Percentiles rank a stretch among this genome's conserved stretches.
Evolutionary conservation across 2,113 vertebrate genomes (phyloP).

Genomic region (Microcebus ravelobensis): DNA sequence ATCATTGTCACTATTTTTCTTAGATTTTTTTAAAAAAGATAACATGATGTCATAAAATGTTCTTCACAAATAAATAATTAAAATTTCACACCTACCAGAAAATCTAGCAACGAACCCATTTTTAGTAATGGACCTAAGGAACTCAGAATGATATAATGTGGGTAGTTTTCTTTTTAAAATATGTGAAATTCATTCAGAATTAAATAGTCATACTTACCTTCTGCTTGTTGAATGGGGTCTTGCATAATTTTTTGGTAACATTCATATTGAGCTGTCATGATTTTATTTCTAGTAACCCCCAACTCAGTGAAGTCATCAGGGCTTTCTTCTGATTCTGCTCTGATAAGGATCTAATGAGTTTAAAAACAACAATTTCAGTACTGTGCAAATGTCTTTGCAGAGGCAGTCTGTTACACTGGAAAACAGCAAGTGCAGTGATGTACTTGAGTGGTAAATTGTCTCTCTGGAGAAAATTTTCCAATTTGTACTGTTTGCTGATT

Average conservation of each 20-base stretch:
- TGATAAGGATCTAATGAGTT: slow-evolving; percentile 83
- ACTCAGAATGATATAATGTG: neutral
- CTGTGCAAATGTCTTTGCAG: neutral
- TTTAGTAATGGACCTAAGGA: neutral
- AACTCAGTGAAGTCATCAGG: slow-evolving; percentile 72
- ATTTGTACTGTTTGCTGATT: neutral
- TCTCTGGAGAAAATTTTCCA: neutral
- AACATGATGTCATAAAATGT: neutral
- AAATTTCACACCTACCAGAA: neutral
- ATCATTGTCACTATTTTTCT: neutral
- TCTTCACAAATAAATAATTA: neutral
- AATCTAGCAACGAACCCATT: neutral
- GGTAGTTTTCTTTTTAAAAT: slow-evolving; percentile 14
- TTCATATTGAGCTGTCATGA: slow-evolving; percentile 97
- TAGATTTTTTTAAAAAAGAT: neutral
- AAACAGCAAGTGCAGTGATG: neutral
- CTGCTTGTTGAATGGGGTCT: slow-evolving; percentile 82
- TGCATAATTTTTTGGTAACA: slow-evolving; percentile 98
- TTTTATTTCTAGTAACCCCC: slow-evolving; percentile 92
- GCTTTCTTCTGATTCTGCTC: slow-evolving; percentile 83
- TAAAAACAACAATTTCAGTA: slow-evolving; percentile 26
- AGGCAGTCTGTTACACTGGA: neutral
- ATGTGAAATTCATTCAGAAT: neutral
- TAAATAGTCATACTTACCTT: slow-evolving; percentile 79
- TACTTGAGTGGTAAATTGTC: neutral